Conservation (phyloP, 2,888 invertebrate genomes). For the Polyploca ridens region DNA sequence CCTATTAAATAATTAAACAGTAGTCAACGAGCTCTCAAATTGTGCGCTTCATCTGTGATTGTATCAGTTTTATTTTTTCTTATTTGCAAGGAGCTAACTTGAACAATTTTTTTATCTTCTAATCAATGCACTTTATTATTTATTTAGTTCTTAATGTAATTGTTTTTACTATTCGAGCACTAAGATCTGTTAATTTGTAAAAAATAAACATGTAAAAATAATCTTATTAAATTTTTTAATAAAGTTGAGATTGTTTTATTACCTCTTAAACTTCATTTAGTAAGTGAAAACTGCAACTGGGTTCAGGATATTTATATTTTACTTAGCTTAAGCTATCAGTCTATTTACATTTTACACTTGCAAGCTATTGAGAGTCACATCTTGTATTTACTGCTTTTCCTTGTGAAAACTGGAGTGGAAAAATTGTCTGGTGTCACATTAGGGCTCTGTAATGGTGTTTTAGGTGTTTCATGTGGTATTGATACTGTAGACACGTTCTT, state of each 20-base stretch:
- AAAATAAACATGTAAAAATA: slow-evolving; percentile 68
- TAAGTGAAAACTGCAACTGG: not conserved
- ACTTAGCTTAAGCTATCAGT: not conserved
- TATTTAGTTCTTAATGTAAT: slow-evolving; percentile 77
- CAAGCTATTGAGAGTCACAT: slow-evolving; percentile 58
- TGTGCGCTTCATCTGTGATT: slow-evolving; percentile 78
- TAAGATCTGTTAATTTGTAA: slow-evolving; percentile 83
- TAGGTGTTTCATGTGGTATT: slow-evolving; percentile 57
- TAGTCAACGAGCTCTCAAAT: slow-evolving; percentile 70
- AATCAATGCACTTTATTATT: slow-evolving; percentile 79
- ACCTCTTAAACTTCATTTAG: not conserved
- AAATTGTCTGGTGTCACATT: slow-evolving; percentile 72
- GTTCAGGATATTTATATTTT: slow-evolving; percentile 11
- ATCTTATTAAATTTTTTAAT: slow-evolving; percentile 67
- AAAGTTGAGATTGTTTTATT: slow-evolving; percentile 28
- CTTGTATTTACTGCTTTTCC: slow-evolving; percentile 70
- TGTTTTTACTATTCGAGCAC: slow-evolving; percentile 78
- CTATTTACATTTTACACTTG: slow-evolving; percentile 50
- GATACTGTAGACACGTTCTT: slow-evolving; percentile 60
- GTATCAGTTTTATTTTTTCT: slow-evolving; percentile 65
- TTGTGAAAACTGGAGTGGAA: slow-evolving; percentile 71
- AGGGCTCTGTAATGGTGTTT: slow-evolving; percentile 68
- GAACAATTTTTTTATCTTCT: slow-evolving; percentile 68
- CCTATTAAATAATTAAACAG: slow-evolving; percentile 28
- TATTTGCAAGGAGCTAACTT: slow-evolving; percentile 69